Evolutionary conservation across 2,113 vertebrate species (phyloP), one percentile per base, ranked within the genome.

Genomic region (Syrrhaptes paradoxus): DNA sequence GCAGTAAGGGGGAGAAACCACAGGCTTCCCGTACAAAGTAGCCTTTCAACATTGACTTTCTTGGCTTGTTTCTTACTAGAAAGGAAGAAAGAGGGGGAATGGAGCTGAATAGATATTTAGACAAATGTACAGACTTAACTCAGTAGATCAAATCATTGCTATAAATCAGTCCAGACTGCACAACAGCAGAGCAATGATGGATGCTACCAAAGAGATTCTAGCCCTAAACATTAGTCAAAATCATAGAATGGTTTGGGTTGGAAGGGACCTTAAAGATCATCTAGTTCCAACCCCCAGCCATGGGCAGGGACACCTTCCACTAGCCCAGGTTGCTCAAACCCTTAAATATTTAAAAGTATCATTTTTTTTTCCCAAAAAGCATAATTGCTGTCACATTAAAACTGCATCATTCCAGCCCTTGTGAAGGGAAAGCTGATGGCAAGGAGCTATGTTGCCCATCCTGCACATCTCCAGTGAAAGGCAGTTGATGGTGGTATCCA

Each of bases 401-500:
- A 4, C 2, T 41, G 28, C 13, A 32, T 2, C 1, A 5, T 6
- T 6, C n/a, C 61, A 45, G 32, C 15, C 70, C 57, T 11, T 1
- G 4, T 2, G 11, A 12, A 51, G 17, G 46, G 14, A 61, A 13
- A 43, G 45, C 32, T 72, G 82, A 2, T 3, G 25, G 1, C 15
- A 26, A n/a, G 43, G 17, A 14, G 3, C 4, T 55, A 46, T 14
- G 7, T 1, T 49, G 18, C 9, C 77, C 31, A 17, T 0, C 0
- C 52, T 1, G 1, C 36, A 0, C 11, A 7, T 6, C 16, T 26
- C 17, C 45, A 24, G 0, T 3, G 18, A 25, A n/a, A 49, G 77
- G 36, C 26, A 45, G 8, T 2, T 34, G 51, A 25, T 5, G 41
- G 14, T 3, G 22, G 10, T 16, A 20, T 10, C 34, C 26, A n/a